Conservation (phyloP, 37 sponge, comb jelly and placozoan species). For the Amphimedon queenslandica region DNA sequence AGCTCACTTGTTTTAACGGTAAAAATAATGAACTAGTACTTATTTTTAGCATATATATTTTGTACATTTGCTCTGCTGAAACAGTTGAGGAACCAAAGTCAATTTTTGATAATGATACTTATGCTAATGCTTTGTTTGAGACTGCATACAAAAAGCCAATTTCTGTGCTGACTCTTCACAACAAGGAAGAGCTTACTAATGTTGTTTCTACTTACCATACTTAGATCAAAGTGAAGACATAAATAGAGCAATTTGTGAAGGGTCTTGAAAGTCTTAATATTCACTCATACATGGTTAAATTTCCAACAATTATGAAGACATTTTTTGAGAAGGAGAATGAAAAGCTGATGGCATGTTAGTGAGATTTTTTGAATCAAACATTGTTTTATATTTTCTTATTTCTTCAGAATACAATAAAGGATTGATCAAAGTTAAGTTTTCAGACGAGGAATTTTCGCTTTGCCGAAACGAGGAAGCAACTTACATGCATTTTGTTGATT, state of each 20-base stretch:
- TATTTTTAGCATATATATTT: too few relatives aligned
- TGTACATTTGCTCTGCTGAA: too few relatives aligned
- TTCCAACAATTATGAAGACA: slow-evolving; percentile 13
- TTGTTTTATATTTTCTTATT: not conserved
- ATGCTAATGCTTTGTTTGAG: not conserved
- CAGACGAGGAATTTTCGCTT: too few relatives aligned
- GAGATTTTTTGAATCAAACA: not conserved
- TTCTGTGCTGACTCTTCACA: not conserved
- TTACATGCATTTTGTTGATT: slow-evolving; percentile 40
- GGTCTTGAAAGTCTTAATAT: not conserved
- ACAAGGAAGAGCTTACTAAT: not conserved
- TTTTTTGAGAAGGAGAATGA: slow-evolving; percentile 7
- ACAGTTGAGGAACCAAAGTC: too few relatives aligned
- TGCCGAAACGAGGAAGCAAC: too few relatives aligned
- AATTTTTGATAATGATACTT: not conserved
- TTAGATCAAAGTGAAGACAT: not conserved
- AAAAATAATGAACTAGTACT: too few relatives aligned
- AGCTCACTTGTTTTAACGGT: too few relatives aligned
- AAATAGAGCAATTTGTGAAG: slow-evolving; percentile 1
- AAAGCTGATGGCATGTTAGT: slow-evolving; percentile 7
- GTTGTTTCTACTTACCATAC: not conserved
- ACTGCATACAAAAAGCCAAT: not conserved
- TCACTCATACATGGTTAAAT: not conserved
- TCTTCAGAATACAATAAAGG: not conserved
- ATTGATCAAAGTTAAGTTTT: too few relatives aligned